phyloP scores from a whole-genome alignment of 1,140 invertebrate species.

The Sipha flava region DNA sequence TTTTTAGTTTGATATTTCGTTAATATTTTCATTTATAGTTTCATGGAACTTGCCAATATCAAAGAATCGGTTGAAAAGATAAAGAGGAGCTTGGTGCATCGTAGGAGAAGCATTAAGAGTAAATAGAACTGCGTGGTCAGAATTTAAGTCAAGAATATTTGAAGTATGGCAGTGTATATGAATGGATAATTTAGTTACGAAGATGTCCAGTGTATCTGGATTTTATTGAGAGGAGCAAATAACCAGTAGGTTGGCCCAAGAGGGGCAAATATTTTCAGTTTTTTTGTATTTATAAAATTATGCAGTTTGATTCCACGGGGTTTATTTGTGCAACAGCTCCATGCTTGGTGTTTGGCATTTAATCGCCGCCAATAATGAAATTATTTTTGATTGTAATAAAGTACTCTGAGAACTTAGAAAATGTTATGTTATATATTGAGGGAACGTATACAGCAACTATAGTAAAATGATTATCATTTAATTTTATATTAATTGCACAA shows the following conservation, averaged over 20 bases:
- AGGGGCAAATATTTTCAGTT: conserved; percentile 28
- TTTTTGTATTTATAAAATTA: conserved; percentile 35
- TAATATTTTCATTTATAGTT: neutral
- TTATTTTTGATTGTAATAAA: too few relatives aligned
- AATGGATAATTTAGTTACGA: neutral
- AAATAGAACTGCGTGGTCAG: neutral
- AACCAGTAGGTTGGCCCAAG: neutral
- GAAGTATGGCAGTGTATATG: neutral
- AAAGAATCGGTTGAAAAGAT: neutral
- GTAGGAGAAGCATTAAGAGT: neutral
- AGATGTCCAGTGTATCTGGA: neutral
- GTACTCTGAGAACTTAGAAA: neutral
- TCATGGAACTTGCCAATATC: neutral
- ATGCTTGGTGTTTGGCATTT: too few relatives aligned
- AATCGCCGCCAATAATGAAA: too few relatives aligned
- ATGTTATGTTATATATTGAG: neutral
- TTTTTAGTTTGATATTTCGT: neutral
- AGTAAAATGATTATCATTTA: neutral
- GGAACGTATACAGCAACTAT: neutral
- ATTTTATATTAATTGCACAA: neutral
- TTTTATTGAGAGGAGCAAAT: neutral
- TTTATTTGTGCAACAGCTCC: conserved; percentile 39
- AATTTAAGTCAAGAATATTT: too few relatives aligned
- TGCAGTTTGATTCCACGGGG: conserved; percentile 38
- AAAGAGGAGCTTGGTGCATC: neutral